Conservation (phyloP, 1,140 invertebrate genomes). For the Nasonia giraulti region DNA sequence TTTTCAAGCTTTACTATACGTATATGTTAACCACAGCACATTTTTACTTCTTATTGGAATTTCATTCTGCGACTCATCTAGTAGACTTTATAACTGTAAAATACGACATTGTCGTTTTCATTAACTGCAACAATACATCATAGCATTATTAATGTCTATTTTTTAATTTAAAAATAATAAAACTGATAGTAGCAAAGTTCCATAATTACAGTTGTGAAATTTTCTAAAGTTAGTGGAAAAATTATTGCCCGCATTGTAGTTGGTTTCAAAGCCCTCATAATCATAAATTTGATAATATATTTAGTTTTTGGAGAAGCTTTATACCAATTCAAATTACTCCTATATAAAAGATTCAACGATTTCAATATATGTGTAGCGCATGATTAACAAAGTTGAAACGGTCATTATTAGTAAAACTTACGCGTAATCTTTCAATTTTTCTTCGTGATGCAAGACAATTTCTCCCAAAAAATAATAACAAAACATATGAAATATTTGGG, state of each 20-base stretch:
- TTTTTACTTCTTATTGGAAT: not conserved
- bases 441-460: not conserved
- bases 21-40: no score
- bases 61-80: not conserved
- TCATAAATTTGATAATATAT: not conserved
- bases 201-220: conserved; percentile 12
- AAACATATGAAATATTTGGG: conserved; percentile 18
- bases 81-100: conserved; percentile 7
- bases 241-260: not conserved
- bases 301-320: not conserved
- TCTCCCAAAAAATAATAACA: conserved; percentile 21
- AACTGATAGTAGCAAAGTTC: not conserved
- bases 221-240: conserved; percentile 8
- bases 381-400: not conserved
- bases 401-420: not conserved
- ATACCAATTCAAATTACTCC: not conserved
- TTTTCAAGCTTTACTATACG: no score
- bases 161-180: no score
- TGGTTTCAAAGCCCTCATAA: not conserved
- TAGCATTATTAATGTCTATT: no score
- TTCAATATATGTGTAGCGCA: not conserved
- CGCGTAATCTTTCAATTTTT: conserved; percentile 3
- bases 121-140: not conserved
- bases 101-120: conserved; percentile 16
- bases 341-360: not conserved